These are phyloP conservation scores for Cisticola juncidis DNA, from an alignment of 2,113 vertebrate genomes.

Conservation along the genomic window DNA sequence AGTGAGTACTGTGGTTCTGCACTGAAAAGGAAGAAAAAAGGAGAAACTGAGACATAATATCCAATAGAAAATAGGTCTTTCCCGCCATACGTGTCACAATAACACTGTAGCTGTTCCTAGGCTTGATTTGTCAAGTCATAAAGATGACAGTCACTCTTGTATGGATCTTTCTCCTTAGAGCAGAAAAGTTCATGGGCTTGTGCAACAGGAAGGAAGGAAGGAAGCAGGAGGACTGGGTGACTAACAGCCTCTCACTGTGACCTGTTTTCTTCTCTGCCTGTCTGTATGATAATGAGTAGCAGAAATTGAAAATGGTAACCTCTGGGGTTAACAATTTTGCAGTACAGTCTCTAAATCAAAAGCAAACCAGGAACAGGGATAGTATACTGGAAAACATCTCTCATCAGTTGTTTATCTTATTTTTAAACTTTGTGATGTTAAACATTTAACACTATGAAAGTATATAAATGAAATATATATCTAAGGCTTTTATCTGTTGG, in stretches of 20 bases:
- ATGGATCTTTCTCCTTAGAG: neutral
- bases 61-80: neutral
- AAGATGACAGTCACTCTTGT: neutral
- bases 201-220: constrained; percentile 22
- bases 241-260: neutral
- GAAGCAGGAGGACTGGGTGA: neutral
- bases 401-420: neutral
- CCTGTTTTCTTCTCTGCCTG: neutral
- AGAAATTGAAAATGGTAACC: neutral
- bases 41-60: neutral
- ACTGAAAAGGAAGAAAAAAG: neutral
- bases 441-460: neutral
- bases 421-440: neutral
- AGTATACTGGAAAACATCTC: neutral
- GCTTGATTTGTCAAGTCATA: neutral
- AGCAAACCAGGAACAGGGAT: neutral
- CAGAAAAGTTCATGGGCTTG: neutral
- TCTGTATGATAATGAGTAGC: neutral
- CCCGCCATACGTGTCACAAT: fast-evolving
- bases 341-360: neutral
- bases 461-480: neutral
- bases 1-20: neutral
- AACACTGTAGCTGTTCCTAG: neutral
- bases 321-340: neutral
- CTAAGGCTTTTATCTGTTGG: neutral